Base-by-base conservation (phyloP, 2,113 vertebrate species). In the Ammodytes dubius region DNA sequence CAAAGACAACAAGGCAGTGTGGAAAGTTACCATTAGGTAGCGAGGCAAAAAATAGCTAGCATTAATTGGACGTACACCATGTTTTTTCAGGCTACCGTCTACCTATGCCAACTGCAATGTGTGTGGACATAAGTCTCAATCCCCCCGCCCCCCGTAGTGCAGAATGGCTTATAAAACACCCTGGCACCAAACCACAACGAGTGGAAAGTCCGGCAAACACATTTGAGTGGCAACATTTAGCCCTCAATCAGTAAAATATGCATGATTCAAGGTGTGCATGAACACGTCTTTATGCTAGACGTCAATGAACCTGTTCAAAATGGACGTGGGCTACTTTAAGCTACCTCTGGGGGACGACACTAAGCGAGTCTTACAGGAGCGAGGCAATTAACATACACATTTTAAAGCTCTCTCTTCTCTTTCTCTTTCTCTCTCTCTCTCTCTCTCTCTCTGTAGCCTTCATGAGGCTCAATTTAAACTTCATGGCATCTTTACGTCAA, bases 271-370 rank as follows among this genome's bases (percentile, higher is more conserved):
- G 74, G 78, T 43, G 77, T 15, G 58, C 14, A 90, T 93, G 85
- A 93, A 90, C 74, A 87, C 67, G 37, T 53, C 83, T 89, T 89
- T 93, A 74, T 90, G 1, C 82, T 64, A 47, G 56, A 61, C 56
- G 76, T 92, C 91, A 90, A 91, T 90, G 82, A 91, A 76, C 78
- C 74, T 64, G 85, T 90, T 88, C 71, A 89, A 91, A 89, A 85
- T 80, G 70, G 70, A 74, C 56, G 46, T 2, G 5, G 74, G 47
- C 84, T 57, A 9, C 53, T 52, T 46, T 19, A 50, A 42, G 27
- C 27, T 27, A 27, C 27, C 45, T 80, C 76, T 53, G 7, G 3
- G 43, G 61, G 60, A 68, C 42, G 79, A 79, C 14, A 77, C 79
- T 70, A 81, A 82, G 53, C 67, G 27, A 77, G 79, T 77, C 43